Conservation (phyloP, 1,140 invertebrate genomes). For the Leptopilina clavipes region DNA sequence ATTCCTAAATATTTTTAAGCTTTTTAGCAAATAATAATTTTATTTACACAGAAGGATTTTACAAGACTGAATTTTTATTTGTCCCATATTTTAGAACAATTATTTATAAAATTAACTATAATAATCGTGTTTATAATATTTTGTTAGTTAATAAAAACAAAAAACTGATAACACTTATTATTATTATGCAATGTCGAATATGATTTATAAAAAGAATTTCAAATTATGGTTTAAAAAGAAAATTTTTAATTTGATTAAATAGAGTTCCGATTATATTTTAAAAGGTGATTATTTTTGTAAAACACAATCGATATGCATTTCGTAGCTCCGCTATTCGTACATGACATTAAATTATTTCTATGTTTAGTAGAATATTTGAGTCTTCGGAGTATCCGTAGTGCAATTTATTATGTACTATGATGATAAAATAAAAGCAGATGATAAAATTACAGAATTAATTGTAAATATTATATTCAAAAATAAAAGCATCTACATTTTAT, state of each 20-base stretch:
- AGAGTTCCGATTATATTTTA: not conserved
- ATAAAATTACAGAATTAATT: no score
- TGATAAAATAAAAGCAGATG: no score
- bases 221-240: no score
- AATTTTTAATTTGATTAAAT: not conserved
- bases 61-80: slow-evolving; percentile 7
- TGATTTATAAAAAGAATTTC: no score
- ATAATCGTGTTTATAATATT: no score
- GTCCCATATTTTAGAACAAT: not conserved
- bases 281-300: not conserved
- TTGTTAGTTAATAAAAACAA: no score
- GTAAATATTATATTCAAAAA: no score
- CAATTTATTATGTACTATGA: not conserved
- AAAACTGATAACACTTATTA: no score
- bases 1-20: slow-evolving; percentile 2
- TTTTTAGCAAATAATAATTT: slow-evolving; percentile 3
- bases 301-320: slow-evolving; percentile 8
- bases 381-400: not conserved
- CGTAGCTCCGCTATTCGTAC: slow-evolving; percentile 8
- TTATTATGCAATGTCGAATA: no score
- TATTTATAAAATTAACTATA: no score
- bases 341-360: slow-evolving; percentile 29
- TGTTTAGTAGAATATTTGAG: not conserved
- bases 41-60: slow-evolving; percentile 13
- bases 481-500: no score